Evolutionary conservation across 2,888 invertebrate species (phyloP).

Genomic region (Calliphora vomitoria): DNA sequence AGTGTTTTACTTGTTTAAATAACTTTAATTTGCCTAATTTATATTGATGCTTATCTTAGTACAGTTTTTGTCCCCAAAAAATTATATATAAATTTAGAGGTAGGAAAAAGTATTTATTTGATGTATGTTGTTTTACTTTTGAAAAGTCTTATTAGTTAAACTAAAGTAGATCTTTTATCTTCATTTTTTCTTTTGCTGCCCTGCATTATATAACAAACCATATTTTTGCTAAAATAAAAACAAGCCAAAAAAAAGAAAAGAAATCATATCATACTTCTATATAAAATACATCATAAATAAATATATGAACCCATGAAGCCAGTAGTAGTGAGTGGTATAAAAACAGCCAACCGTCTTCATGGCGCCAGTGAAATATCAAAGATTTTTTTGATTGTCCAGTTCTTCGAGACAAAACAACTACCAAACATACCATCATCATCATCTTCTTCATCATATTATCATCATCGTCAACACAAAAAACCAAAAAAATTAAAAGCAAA

Average conservation of each 20-base stretch:
- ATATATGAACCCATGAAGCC: conserved; percentile 67
- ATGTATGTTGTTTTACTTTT: neutral
- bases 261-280: conserved; percentile 58
- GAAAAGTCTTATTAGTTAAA: neutral
- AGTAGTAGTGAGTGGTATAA: conserved; percentile 59
- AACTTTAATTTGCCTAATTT: neutral
- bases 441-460: conserved; percentile 32
- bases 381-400: conserved; percentile 77
- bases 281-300: conserved; percentile 70
- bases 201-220: conserved; percentile 39
- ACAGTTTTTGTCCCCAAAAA: conserved; percentile 3
- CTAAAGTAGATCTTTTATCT: conserved; percentile 53
- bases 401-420: conserved; percentile 68
- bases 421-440: conserved; percentile 67
- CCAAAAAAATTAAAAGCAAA: conserved; percentile 46
- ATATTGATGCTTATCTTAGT: neutral
- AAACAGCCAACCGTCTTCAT: conserved; percentile 80
- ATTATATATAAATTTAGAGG: neutral
- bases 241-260: conserved; percentile 30
- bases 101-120: neutral
- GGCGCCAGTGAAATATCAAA: conserved; percentile 83
- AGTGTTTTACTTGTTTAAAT: too few relatives aligned
- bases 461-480: conserved; percentile 41
- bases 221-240: conserved; percentile 56
- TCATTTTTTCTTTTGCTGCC: conserved; percentile 9